phyloP scores from a whole-genome alignment of 2,113 vertebrate species.

The Holacanthus passer region DNA sequence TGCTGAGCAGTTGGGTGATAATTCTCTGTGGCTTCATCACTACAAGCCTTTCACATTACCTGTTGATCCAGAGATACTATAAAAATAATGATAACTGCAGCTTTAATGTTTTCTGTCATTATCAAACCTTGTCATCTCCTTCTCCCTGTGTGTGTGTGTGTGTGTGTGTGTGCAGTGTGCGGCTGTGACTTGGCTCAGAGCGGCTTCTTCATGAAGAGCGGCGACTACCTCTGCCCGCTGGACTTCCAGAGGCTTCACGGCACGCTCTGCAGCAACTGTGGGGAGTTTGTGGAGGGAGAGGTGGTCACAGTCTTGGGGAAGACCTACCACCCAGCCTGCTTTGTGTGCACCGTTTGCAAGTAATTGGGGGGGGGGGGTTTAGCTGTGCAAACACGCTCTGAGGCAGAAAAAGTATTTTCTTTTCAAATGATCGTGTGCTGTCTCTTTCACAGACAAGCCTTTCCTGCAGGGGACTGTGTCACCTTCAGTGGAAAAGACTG shows the following conservation, averaged over 20 bases:
- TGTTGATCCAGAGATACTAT: not conserved
- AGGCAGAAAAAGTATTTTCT: not conserved
- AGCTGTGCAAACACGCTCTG: not conserved
- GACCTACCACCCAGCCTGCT: constrained; percentile 96
- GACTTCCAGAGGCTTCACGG: constrained; percentile 98
- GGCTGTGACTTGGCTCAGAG: constrained; percentile 94
- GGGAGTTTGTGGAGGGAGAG: constrained; percentile 95
- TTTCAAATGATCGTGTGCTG: not conserved
- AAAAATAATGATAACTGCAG: not conserved
- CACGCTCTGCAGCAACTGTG: constrained; percentile 92
- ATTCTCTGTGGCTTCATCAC: too few species aligned
- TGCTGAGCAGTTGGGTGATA: too few species aligned
- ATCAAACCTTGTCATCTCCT: not conserved
- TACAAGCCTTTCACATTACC: too few species aligned
- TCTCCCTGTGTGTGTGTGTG: not conserved
- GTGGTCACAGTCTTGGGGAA: constrained; percentile 95
- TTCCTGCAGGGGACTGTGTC: constrained; percentile 95
- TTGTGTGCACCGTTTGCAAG: constrained; percentile 96
- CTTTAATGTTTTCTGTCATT: not conserved
- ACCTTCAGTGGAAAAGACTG: constrained; percentile 97
- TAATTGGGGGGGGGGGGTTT: too few species aligned
- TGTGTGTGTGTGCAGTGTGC: constrained; percentile 85
- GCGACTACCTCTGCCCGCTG: constrained; percentile 94
- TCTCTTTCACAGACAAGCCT: constrained; percentile 86
- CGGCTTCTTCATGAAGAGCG: constrained; percentile 94